Base-by-base conservation (phyloP, 30 jellyfish, hydroid and myxozoan genomes). In the Cassiopea andromeda region DNA sequence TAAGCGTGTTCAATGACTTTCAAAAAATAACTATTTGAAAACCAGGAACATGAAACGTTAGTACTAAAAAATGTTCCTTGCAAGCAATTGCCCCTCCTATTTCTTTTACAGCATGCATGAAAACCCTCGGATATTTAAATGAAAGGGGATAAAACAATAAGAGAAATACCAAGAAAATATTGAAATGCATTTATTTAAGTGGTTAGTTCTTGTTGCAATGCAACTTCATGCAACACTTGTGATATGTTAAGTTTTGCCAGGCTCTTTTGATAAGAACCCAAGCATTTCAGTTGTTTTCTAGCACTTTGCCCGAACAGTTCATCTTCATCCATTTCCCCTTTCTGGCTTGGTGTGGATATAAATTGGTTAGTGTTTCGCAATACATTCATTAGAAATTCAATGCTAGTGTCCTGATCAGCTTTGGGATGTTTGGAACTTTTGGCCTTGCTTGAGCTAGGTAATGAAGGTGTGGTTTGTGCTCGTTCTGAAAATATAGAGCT, bases 301-400 rank as follows among this genome's bases (percentile, higher is more conserved):
- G 68, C 46, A 82, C 91, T 48, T 48, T 82, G 91, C 1, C 91
- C 91, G 14, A 27, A 67, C 47, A 82, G 75, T 27, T 82, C 91
- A 59, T 82, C 91, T 68, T 47, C 91, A 64, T 67, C 83, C 9
- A 73, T 73, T 9, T 82, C 75, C 64, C 46, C 83, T 38, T 69
- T 75, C 47, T 75, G 44, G 83, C 83, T 75, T 6, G 68, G 38
- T 4, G 83, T 43, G 3, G 83, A 75, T 16, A 75, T 44, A 44
- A 75, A 75, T 58, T 75, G 46, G 47, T 75, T 45, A 44, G 83
- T 75, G 68, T 75, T 46, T 75, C 46, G 60, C 6, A 75, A 13
- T 44, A 75, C 83, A 67, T 75, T 75, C 83, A 75, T 75, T 54
- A 75, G 46, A 75, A 50, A 50, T 50, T 50, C 64, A n/a, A n/a